Evolutionary conservation across 2,888 invertebrate species (phyloP), one percentile per base, ranked within the genome.

Genomic region (Anticlea derivata): DNA sequence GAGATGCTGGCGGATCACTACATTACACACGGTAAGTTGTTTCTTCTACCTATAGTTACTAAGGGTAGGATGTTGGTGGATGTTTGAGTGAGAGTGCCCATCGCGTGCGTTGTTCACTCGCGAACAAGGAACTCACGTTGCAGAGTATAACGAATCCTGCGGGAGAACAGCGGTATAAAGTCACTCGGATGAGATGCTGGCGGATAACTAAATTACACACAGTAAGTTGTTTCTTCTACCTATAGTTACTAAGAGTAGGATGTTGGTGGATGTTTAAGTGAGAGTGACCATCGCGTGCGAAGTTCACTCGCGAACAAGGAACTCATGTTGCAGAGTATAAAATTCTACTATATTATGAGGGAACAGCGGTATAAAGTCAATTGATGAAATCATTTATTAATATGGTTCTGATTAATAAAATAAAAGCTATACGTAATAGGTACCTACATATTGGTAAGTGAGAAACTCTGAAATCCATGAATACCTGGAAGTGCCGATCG

Each of bases 161-260:
- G n/a, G 93, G 94, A 61, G 98, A 98, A 80, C 95, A 96, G 37
- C 93, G 94, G 68, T 99, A 98, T 81, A 96, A 97, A 82, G 97
- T 99, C 27, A 99, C 98, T 0, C 92, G 99, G 65, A 99, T 99
- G 96, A 93, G 97, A 50, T 98, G 98, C 72, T 99, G 99, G 99
- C 93, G 99, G 65, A 97, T 99, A 37, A 98, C 97, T 11, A 96
- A 97, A 1, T 91, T 95, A 65, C 95, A 96, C 76, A 88, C 90
- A 65, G 95, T 95, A 81, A 92, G 92, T 78, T 33, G 26, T 5
- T 27, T 4, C 8, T 10, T 10, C 12, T 29, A 20, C 3, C 10
- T 7, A 10, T 17, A 3, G n/a, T n/a, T n/a, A n/a, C n/a, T n/a
- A n/a, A n/a, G n/a, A n/a, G n/a, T n/a, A n/a, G n/a, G n/a, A n/a